Evolutionary conservation across 2,888 invertebrate species (phyloP).

Genomic region (Leptinotarsa tumamoca): DNA sequence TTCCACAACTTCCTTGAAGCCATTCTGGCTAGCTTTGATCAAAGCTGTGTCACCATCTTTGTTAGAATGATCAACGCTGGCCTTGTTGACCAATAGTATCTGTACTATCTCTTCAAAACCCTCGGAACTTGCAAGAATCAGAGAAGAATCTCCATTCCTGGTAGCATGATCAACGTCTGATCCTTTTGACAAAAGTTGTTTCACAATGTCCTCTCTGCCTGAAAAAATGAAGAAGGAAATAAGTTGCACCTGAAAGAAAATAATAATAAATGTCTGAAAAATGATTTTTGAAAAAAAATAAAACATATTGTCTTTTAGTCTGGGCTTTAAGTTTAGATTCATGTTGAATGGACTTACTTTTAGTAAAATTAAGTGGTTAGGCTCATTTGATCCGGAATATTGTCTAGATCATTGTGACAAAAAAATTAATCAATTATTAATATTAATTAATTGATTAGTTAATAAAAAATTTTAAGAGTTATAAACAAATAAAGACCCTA

Average conservation of each 20-base stretch:
- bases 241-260: not conserved
- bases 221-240: not conserved
- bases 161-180: not conserved
- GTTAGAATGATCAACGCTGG: not conserved
- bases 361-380: too few relatives aligned
- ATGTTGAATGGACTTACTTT: too few relatives aligned
- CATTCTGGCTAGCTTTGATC: conserved; percentile 8
- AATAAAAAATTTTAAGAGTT: too few relatives aligned
- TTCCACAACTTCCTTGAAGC: conserved; percentile 24
- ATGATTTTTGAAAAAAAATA: too few relatives aligned
- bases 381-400: too few relatives aligned
- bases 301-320: too few relatives aligned
- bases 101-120: conserved; percentile 9
- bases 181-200: not conserved
- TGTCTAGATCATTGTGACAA: too few relatives aligned
- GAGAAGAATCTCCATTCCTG: conserved; percentile 6
- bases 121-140: conserved; percentile 1
- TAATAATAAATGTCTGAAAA: not conserved
- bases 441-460: too few relatives aligned
- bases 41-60: conserved; percentile 21
- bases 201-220: conserved; percentile 17
- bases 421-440: too few relatives aligned
- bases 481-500: too few relatives aligned
- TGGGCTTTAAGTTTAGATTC: too few relatives aligned
- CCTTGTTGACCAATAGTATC: conserved; percentile 1